Evolutionary conservation across 2,888 invertebrate genomes (phyloP).

Genomic region (Agonopterix heracliana): DNA sequence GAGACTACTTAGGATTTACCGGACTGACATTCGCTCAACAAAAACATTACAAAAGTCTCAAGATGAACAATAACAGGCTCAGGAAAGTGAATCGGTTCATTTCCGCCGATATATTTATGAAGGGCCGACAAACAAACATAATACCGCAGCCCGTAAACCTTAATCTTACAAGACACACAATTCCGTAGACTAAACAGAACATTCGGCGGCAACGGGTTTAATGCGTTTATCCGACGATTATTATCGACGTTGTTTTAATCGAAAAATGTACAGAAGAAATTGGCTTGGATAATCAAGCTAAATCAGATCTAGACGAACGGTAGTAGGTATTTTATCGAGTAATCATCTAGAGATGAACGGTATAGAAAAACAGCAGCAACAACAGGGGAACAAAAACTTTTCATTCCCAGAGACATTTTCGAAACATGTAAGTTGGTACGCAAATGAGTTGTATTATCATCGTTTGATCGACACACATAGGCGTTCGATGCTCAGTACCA

Average conservation of each 20-base stretch:
- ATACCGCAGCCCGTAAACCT: constrained; percentile 37
- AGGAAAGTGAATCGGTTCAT: constrained; percentile 17
- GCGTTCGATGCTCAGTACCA: constrained; percentile 9
- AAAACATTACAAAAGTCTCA: too few relatives aligned
- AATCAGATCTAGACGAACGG: too few relatives aligned
- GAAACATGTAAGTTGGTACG: too few relatives aligned
- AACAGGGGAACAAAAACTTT: too few relatives aligned
- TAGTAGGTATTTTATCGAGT: too few relatives aligned
- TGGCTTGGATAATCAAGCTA: too few relatives aligned
- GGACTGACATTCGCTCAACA: background rate
- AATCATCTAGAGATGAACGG: too few relatives aligned
- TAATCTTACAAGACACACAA: constrained; percentile 41
- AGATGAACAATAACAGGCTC: too few relatives aligned
- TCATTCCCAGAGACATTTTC: too few relatives aligned
- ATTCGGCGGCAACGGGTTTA: constrained; percentile 36
- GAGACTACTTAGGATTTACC: constrained; percentile 8
- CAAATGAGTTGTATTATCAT: constrained; percentile 3
- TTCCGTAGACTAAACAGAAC: constrained; percentile 54
- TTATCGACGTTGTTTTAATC: too few relatives aligned
- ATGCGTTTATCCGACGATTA: constrained; percentile 20
- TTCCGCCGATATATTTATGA: constrained; percentile 30
- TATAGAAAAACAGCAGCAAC: too few relatives aligned
- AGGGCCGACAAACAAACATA: constrained; percentile 46
- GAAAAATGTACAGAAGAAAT: too few relatives aligned
- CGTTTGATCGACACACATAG: constrained; percentile 4